These are phyloP conservation scores for Tolmerus cingulatus DNA, from an alignment of 2,888 invertebrate genomes.

Conservation along the genomic window DNA sequence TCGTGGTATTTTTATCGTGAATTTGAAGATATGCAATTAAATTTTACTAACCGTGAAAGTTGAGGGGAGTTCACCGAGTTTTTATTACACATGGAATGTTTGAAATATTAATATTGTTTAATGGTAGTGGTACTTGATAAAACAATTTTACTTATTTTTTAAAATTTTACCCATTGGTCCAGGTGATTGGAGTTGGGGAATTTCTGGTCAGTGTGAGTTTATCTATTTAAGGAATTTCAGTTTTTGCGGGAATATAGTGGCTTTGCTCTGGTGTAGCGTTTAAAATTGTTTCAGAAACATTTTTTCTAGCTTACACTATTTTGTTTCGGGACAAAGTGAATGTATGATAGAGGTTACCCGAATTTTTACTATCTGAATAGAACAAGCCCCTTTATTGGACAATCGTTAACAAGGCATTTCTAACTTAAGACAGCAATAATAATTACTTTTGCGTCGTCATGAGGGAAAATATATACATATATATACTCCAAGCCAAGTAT, in stretches of 20 bases:
- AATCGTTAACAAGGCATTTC: neutral
- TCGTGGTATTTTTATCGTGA: neutral
- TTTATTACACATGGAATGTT: neutral
- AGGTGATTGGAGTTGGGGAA: neutral
- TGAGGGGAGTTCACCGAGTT: neutral
- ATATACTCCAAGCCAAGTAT: no score
- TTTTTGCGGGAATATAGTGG: neutral
- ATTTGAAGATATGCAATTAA: neutral
- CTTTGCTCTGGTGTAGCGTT: neutral
- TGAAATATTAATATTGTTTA: neutral
- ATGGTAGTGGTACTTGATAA: neutral
- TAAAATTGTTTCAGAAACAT: neutral
- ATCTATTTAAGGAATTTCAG: neutral
- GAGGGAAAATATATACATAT: neutral
- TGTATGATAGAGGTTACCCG: neutral
- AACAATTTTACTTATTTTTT: neutral
- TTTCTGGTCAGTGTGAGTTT: neutral
- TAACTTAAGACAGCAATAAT: neutral
- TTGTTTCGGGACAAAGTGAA: neutral
- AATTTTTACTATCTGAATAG: neutral
- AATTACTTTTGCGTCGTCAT: neutral
- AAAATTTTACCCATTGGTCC: neutral
- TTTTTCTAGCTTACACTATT: neutral
- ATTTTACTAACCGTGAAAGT: neutral
- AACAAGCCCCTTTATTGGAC: neutral